Evolutionary conservation across 2,888 invertebrate genomes (phyloP), one percentile per base, ranked within the genome.

Genomic region (Aphidoletes aphidimyza): DNA sequence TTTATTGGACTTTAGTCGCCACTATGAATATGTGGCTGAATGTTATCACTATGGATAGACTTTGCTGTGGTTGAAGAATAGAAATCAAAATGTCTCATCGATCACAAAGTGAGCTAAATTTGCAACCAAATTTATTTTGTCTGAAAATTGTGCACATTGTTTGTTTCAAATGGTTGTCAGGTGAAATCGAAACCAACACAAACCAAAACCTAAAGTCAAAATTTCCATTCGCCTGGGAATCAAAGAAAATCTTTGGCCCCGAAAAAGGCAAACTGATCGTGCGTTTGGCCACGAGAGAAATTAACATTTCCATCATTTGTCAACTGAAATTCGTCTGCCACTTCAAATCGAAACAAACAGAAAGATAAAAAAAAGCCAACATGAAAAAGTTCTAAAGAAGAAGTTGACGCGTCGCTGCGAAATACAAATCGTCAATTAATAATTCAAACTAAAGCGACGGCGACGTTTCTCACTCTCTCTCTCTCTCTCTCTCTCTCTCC

Each of bases 341-440:
- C 14, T 11, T 30, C 9, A 69, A 14, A 69, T 1, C 69, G 6
- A 26, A n/a, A 22, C 8, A 54, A 54, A 6, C 54, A 26, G 5
- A 54, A 54, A 54, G 22, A 54, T n/a, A 54, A 54, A 11, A 5
- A 9, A 54, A 54, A 54, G 22, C 5, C 39, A 8, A 8, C 39
- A 39, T n/a, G n/a, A n/a, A n/a, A n/a, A n/a, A n/a, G n/a, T 22
- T 54, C 22, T 5, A 54, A 54, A 9, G 3, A 54, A 6, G 1
- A n/a, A 54, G 6, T 6, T 54, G 69, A 69, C 69, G 69, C 69
- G 69, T 69, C 54, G 14, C 54, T 22, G 9, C 54, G 22, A 47
- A 47, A 47, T 47, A 47, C 47, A 47, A 69, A 69, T 69, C 30
- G 69, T 30, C 69, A 69, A 69, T 69, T 69, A 69, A 69, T 69